These are phyloP conservation scores for Mellivora capensis DNA, from an alignment of 2,113 vertebrate species.

Conservation along the genomic window DNA sequence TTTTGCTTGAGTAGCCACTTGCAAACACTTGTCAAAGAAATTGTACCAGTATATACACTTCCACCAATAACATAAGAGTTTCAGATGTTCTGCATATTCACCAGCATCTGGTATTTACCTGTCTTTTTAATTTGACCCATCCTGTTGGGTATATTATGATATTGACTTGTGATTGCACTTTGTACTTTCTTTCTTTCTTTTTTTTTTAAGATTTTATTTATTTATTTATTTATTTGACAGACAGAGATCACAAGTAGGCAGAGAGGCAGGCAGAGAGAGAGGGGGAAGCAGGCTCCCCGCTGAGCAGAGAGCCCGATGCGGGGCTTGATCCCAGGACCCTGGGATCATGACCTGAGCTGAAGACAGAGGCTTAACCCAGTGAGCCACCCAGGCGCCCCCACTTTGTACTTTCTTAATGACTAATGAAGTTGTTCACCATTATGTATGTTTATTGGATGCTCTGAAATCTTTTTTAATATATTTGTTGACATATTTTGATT, in stretches of 20 bases:
- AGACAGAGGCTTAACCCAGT: too few species aligned
- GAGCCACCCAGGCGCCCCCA: too few species aligned
- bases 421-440: background rate
- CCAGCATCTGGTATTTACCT: background rate
- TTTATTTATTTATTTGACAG: too few species aligned
- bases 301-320: too few species aligned
- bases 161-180: background rate
- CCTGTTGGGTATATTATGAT: background rate
- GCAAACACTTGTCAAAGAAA: background rate
- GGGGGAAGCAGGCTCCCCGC: too few species aligned
- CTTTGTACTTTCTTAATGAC: background rate
- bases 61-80: background rate
- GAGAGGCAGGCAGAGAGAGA: too few species aligned
- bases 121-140: background rate
- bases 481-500: background rate
- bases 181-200: background rate
- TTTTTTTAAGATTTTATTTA: too few species aligned
- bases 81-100: background rate
- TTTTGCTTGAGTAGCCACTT: background rate
- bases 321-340: too few species aligned
- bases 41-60: background rate
- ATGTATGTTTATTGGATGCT: background rate
- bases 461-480: background rate
- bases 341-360: too few species aligned
- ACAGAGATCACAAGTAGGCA: too few species aligned